A percentile compares a stretch with the other conserved stretches of the same genome.
Conservation (phyloP, 2,888 invertebrate genomes). For the Palloptera scutellata region DNA sequence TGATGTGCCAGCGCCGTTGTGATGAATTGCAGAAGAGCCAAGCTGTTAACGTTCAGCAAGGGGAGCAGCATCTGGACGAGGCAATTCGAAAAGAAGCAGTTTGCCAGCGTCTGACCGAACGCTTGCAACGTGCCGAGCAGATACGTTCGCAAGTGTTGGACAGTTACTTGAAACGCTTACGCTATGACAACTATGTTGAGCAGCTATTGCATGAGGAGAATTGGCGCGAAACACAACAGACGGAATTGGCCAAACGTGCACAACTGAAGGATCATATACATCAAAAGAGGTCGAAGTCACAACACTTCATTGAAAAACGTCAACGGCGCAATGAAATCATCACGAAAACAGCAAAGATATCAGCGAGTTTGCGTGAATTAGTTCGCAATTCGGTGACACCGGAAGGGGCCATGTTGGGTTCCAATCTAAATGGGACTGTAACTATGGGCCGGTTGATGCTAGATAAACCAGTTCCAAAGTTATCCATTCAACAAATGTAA, state of each 20-base stretch:
- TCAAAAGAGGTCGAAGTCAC: slow-evolving; percentile 55
- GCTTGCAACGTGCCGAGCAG: slow-evolving; percentile 58
- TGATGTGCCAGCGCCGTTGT: slow-evolving; percentile 54
- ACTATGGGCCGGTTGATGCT: slow-evolving; percentile 47
- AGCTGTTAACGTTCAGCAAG: slow-evolving; percentile 55
- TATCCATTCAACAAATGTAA: slow-evolving; percentile 19
- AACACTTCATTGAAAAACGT: slow-evolving; percentile 56
- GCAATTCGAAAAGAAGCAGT: slow-evolving; percentile 58
- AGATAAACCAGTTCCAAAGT: slow-evolving; percentile 35
- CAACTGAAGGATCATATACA: slow-evolving; percentile 56
- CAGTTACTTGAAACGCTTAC: slow-evolving; percentile 56
- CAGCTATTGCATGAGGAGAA: slow-evolving; percentile 61
- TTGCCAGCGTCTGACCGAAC: slow-evolving; percentile 55
- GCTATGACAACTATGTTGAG: slow-evolving; percentile 60
- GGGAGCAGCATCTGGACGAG: slow-evolving; percentile 58
- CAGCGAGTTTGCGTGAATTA: slow-evolving; percentile 61
- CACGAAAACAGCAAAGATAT: slow-evolving; percentile 60
- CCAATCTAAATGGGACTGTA: slow-evolving; percentile 31
- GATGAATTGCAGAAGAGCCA: slow-evolving; percentile 59
- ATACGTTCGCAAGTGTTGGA: slow-evolving; percentile 54
- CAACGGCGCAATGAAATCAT: slow-evolving; percentile 54
- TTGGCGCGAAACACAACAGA: slow-evolving; percentile 55
- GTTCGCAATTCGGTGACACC: slow-evolving; percentile 62
- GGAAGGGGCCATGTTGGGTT: slow-evolving; percentile 43
- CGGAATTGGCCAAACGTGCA: slow-evolving; percentile 52